Percentiles rank a stretch among this genome's conserved stretches.
These are phyloP conservation scores for Encarsia formosa DNA, from an alignment of 2,888 invertebrate species.

Conservation along the genomic window DNA sequence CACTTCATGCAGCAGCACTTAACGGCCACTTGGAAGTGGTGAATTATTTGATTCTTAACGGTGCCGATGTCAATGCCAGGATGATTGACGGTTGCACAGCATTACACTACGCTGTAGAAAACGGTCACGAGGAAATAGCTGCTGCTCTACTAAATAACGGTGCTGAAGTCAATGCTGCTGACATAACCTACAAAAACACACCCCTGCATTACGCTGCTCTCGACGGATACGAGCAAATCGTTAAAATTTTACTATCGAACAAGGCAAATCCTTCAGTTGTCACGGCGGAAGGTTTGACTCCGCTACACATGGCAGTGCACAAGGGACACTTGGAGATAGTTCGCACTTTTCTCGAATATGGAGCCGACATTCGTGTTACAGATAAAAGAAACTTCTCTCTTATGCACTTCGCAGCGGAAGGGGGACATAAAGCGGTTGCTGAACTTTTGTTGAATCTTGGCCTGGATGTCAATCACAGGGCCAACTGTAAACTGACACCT, in stretches of 20 bases:
- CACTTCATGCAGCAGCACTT: neutral
- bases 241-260: constrained; percentile 7
- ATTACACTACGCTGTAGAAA: constrained; percentile 9
- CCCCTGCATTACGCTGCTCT: constrained; percentile 5
- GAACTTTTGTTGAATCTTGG: neutral
- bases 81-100: neutral
- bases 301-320: constrained; percentile 9
- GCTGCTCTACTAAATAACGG: neutral
- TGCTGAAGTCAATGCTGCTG: neutral
- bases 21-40: neutral
- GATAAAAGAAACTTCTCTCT: neutral
- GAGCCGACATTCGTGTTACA: constrained; percentile 12
- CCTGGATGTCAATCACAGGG: neutral
- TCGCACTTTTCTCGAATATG: constrained; percentile 17
- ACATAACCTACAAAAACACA: constrained; percentile 1
- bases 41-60: neutral
- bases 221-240: constrained; percentile 4
- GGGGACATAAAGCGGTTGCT: neutral
- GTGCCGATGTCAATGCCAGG: neutral
- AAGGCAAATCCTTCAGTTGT: neutral
- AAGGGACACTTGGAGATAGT: constrained; percentile 2
- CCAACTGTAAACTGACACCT: neutral
- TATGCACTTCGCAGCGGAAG: neutral
- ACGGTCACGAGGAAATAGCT: constrained; percentile 4
- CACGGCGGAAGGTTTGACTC: neutral